Evolutionary conservation across 2,113 vertebrate species (phyloP).

Genomic region (Gallinago paraguaiae): DNA sequence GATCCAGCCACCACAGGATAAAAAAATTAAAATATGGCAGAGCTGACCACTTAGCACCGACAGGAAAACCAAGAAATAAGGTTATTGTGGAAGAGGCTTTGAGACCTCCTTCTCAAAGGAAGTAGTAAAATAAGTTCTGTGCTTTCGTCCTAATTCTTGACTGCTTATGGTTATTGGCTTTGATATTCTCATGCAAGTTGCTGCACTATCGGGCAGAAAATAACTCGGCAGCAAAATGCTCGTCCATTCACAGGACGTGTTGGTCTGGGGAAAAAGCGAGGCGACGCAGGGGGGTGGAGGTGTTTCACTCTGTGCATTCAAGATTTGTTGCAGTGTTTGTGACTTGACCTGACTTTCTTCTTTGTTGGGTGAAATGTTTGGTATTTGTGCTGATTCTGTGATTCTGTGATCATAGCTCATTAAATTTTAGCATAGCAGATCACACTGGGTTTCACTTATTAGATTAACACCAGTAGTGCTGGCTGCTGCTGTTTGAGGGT

Average conservation of each 20-base stretch:
- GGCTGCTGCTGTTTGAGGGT: neutral
- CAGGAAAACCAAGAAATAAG: neutral
- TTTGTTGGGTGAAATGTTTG: neutral
- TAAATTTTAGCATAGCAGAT: neutral
- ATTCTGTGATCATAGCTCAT: neutral
- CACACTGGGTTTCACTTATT: neutral
- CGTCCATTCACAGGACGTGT: accelerated
- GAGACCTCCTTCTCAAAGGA: neutral
- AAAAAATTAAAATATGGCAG: neutral
- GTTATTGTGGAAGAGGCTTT: neutral
- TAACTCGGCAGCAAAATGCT: neutral
- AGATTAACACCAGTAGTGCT: neutral
- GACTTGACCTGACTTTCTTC: neutral
- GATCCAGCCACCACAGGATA: neutral
- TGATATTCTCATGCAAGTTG: neutral
- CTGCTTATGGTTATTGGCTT: neutral
- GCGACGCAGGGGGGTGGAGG: neutral
- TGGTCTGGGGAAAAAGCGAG: neutral
- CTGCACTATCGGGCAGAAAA: neutral
- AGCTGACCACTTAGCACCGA: neutral
- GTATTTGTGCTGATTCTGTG: neutral
- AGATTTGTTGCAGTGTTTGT: neutral
- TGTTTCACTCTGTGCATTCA: neutral
- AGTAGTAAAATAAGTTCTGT: neutral
- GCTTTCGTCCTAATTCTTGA: neutral